phyloP scores from a whole-genome alignment of 2,797 vertebrate species.

The Hippocampus kuda region DNA sequence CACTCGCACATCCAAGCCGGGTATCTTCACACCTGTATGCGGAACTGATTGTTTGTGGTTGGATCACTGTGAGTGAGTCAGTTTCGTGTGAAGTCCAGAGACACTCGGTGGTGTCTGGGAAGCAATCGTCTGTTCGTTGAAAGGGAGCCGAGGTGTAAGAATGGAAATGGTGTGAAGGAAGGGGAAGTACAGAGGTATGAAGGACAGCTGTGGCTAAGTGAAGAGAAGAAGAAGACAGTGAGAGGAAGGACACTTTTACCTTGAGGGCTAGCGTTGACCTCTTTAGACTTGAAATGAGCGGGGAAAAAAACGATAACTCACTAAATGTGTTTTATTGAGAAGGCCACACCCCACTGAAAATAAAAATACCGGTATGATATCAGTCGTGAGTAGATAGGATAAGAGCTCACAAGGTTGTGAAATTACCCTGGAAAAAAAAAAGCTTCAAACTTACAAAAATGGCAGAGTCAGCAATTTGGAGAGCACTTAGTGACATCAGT shows the following conservation, averaged over 20 bases:
- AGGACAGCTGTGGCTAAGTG: constrained; percentile 26
- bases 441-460: not conserved
- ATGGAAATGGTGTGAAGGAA: constrained; percentile 15
- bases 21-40: constrained; percentile 25
- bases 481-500: constrained; percentile 1
- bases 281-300: constrained; percentile 1
- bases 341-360: not conserved
- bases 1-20: constrained; percentile 3
- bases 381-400: not conserved
- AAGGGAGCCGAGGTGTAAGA: constrained; percentile 33
- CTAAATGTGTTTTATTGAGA: not conserved
- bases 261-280: constrained; percentile 6
- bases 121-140: constrained; percentile 37
- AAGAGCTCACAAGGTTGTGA: not conserved
- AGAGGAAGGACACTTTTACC: constrained; percentile 10
- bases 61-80: constrained; percentile 17
- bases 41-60: constrained; percentile 24
- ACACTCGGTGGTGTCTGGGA: constrained; percentile 40
- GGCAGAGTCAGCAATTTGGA: not conserved
- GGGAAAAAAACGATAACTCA: constrained; percentile 4
- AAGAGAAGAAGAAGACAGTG: constrained; percentile 14
- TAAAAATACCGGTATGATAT: not conserved
- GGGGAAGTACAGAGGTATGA: constrained; percentile 32
- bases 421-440: not conserved
- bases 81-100: constrained; percentile 15